Evolutionary conservation across 2,113 vertebrate species (phyloP).

Genomic region (Monarcha castaneiventris): DNA sequence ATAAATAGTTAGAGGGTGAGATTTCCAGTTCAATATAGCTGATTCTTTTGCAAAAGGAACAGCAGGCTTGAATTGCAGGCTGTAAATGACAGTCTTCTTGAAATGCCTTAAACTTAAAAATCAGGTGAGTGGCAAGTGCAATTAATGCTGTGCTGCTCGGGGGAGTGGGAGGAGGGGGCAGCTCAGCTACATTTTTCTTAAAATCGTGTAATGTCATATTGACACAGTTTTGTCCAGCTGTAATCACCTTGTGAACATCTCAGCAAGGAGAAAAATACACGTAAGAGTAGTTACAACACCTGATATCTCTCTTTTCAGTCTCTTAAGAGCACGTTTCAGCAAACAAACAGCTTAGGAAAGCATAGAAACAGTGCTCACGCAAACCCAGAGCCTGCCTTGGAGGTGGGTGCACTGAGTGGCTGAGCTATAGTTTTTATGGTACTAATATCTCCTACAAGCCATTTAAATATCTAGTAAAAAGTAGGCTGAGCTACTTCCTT

Average conservation of each 20-base stretch:
- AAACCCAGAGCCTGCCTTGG: background rate
- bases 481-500: background rate
- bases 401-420: background rate
- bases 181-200: background rate
- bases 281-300: background rate
- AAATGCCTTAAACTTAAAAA: conserved; percentile 10
- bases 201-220: background rate
- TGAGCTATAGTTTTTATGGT: background rate
- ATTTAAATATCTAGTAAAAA: background rate
- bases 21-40: conserved; percentile 67
- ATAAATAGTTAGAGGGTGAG: conserved; percentile 67
- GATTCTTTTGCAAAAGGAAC: conserved; percentile 56
- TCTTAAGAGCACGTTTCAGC: background rate
- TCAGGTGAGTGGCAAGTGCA: background rate
- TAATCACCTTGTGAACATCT: background rate
- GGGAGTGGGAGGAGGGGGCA: background rate
- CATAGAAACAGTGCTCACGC: background rate
- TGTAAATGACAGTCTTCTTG: conserved; percentile 18
- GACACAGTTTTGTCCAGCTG: background rate
- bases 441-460: background rate
- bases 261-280: background rate
- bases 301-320: background rate
- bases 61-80: conserved; percentile 11
- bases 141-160: background rate
- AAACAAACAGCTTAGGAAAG: background rate